phyloP scores from a whole-genome alignment of 2,113 vertebrate species.

The Pituophis catenifer region DNA sequence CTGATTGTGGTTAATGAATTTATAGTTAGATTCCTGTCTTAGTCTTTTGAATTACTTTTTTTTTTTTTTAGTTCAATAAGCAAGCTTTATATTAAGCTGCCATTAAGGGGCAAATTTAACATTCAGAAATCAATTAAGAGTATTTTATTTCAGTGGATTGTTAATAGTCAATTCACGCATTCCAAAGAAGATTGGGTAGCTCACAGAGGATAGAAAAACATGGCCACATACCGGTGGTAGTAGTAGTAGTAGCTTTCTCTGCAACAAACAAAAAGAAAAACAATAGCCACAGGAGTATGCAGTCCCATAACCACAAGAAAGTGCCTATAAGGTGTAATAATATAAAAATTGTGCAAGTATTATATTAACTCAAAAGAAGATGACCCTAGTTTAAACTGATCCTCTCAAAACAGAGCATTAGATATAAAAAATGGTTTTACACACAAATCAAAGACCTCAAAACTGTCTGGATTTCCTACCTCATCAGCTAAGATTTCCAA shows the following conservation, averaged over 20 bases:
- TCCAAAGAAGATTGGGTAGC: neutral
- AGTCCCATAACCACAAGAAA: neutral
- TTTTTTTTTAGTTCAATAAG: conserved; percentile 58
- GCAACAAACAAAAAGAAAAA: neutral
- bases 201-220: neutral
- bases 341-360: neutral
- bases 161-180: neutral
- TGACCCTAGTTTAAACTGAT: neutral
- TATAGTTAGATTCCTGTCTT: conserved; percentile 49
- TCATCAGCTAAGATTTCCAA: neutral
- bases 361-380: neutral
- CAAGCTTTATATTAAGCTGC: conserved; percentile 46
- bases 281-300: neutral
- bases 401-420: neutral
- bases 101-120: conserved; percentile 24
- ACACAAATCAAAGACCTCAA: neutral
- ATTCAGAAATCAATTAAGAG: conserved; percentile 21
- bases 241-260: neutral
- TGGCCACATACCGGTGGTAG: neutral
- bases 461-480: neutral
- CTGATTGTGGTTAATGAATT: conserved; percentile 34
- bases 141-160: conserved; percentile 17
- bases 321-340: neutral
- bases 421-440: neutral
- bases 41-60: conserved; percentile 58